These are phyloP conservation scores for Brachionus paranguensis DNA, from an alignment of 1,140 invertebrate species.

Conservation along the genomic window DNA sequence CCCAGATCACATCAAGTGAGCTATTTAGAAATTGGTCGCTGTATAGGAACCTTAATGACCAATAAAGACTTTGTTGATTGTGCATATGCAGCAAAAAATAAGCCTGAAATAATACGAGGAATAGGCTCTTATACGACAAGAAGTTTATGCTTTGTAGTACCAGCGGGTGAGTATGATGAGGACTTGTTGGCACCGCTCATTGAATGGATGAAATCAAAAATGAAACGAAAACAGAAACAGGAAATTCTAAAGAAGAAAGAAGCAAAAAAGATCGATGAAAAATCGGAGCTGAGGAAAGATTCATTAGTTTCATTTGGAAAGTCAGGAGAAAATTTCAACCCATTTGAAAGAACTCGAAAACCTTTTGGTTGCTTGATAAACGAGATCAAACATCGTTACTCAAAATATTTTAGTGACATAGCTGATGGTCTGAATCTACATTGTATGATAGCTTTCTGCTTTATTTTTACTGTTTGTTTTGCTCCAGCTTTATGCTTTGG, in stretches of 20 bases:
- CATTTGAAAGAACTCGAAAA: constrained; percentile 64
- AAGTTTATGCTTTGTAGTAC: constrained; percentile 25
- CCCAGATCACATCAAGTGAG: neutral
- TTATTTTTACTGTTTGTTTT: constrained; percentile 90
- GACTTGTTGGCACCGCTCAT: neutral
- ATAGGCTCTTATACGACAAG: neutral
- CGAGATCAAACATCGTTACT: constrained; percentile 75
- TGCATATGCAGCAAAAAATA: neutral
- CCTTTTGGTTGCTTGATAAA: constrained; percentile 74
- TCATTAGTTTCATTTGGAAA: neutral
- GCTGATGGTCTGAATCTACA: constrained; percentile 77
- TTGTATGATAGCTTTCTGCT: constrained; percentile 78
- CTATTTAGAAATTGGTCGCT: constrained; percentile 34
- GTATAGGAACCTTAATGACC: constrained; percentile 18
- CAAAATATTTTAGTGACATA: constrained; percentile 77
- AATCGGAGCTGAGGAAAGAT: neutral
- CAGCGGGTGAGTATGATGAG: neutral
- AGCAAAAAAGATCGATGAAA: neutral
- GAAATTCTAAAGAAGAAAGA: neutral
- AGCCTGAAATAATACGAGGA: neutral
- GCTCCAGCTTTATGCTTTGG: constrained; percentile 92
- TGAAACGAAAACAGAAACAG: neutral
- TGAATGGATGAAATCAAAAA: constrained; percentile 31
- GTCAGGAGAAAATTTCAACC: constrained; percentile 55
- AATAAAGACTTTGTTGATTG: constrained; percentile 31